Percentiles rank a stretch among this genome's conserved stretches.
These are phyloP conservation scores for Erebia aethiops DNA, from an alignment of 2,888 invertebrate species.

Conservation along the genomic window DNA sequence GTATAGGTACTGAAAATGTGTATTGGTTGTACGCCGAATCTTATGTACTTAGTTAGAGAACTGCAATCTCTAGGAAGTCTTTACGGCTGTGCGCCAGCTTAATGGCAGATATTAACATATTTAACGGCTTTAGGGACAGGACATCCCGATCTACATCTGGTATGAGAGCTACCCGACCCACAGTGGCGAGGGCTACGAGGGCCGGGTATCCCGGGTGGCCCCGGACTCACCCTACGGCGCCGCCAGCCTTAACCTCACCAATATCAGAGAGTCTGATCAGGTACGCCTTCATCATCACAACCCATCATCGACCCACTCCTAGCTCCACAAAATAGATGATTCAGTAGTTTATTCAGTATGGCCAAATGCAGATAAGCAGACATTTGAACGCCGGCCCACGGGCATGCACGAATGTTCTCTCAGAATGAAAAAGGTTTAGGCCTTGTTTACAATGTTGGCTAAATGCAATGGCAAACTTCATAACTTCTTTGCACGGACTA, in stretches of 20 bases:
- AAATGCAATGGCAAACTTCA: too few species aligned
- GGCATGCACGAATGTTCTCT: too few species aligned
- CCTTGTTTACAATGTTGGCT: too few species aligned
- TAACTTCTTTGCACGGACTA: too few species aligned
- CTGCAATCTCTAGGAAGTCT: constrained; percentile 33
- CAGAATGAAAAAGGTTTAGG: too few species aligned
- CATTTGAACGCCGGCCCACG: too few species aligned
- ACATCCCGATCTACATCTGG: constrained; percentile 98
- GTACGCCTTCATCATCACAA: constrained; percentile 58
- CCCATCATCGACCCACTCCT: too few species aligned
- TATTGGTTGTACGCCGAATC: constrained; percentile 20
- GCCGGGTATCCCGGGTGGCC: constrained; percentile 94
- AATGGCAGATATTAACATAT: constrained; percentile 46
- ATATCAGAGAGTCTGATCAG: constrained; percentile 94
- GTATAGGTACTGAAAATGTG: constrained; percentile 20
- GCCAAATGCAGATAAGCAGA: too few species aligned
- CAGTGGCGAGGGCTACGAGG: constrained; percentile 97
- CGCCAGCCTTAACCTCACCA: constrained; percentile 97
- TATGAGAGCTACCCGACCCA: constrained; percentile 99
- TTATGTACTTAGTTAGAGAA: constrained; percentile 37
- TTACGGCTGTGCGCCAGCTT: constrained; percentile 49
- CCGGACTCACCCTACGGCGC: constrained; percentile 94
- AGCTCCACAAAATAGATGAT: too few species aligned
- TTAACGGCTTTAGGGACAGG: constrained; percentile 89
- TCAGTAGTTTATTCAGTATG: too few species aligned